Conservation (phyloP, 2,797 vertebrate genomes). For the Falco naumanni region DNA sequence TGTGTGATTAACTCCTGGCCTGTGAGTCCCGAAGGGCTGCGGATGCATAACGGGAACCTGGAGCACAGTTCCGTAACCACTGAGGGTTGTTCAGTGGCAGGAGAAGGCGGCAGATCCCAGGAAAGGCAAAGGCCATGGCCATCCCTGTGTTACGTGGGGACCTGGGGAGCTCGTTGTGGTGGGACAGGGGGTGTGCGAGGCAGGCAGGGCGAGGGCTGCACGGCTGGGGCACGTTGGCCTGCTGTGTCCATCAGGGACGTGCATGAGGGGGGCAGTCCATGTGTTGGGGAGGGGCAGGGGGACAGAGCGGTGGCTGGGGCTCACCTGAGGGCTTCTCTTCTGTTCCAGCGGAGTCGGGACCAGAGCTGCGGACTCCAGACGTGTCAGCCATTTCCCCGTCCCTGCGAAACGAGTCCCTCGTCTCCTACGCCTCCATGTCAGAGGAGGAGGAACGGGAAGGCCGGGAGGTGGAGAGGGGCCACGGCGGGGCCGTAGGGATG, state of each 20-base stretch:
- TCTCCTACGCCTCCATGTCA: slow-evolving; percentile 58
- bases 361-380: slow-evolving; percentile 55
- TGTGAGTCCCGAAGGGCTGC: background rate
- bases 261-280: rapidly evolving
- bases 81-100: background rate
- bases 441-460: slow-evolving; percentile 68
- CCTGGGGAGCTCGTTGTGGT: background rate
- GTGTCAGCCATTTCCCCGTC: slow-evolving; percentile 39
- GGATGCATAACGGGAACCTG: rapidly evolving
- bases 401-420: slow-evolving; percentile 52
- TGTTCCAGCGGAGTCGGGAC: slow-evolving; percentile 5
- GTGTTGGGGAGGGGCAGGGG: rapidly evolving
- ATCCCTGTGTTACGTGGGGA: rapidly evolving
- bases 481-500: background rate
- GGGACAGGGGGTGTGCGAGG: background rate
- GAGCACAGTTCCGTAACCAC: rapidly evolving
- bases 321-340: background rate
- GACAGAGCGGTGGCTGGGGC: rapidly evolving
- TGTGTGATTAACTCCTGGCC: background rate
- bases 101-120: background rate
- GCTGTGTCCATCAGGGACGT: background rate
- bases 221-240: no score
- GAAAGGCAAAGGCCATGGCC: background rate
- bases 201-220: background rate
- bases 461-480: slow-evolving; percentile 43